A percentile compares a stretch with the other conserved stretches of the same genome.
Conservation (phyloP, 2,888 invertebrate species). For the Gastrophysa polygoni region DNA sequence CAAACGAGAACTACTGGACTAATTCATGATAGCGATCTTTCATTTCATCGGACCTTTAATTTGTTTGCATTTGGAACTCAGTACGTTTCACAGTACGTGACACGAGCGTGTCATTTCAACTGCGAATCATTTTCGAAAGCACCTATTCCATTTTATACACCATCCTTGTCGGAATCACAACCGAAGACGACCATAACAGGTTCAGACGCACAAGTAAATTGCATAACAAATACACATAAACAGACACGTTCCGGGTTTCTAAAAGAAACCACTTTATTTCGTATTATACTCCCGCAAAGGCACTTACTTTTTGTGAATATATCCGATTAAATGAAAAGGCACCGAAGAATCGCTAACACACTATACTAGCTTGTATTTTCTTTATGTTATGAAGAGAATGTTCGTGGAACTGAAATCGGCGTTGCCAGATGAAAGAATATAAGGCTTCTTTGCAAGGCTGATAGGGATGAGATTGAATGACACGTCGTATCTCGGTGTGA, state of each 20-base stretch:
- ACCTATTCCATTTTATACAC: too few relatives aligned
- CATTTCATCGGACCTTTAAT: too few relatives aligned
- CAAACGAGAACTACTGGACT: too few relatives aligned
- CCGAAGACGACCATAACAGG: neutral
- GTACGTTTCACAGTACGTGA: too few relatives aligned
- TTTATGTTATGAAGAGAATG: constrained; percentile 25
- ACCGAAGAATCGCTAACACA: constrained; percentile 20
- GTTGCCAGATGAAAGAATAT: constrained; percentile 4
- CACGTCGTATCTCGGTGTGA: neutral
- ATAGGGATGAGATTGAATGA: neutral
- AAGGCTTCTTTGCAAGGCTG: constrained; percentile 6
- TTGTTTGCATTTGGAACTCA: too few relatives aligned
- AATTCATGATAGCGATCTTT: too few relatives aligned
- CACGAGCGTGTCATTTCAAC: too few relatives aligned
- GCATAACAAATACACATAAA: constrained; percentile 20
- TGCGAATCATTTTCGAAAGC: too few relatives aligned
- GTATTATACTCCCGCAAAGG: constrained; percentile 22
- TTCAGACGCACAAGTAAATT: constrained; percentile 7
- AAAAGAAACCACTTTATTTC: constrained; percentile 16
- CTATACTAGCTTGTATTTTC: constrained; percentile 25
- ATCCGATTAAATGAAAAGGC: constrained; percentile 14
- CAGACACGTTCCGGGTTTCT: constrained; percentile 31
- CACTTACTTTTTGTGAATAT: constrained; percentile 24
- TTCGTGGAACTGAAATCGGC: constrained; percentile 5
- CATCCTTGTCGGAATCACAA: neutral